These are phyloP conservation scores for Heliconius erato DNA, from an alignment of 2,888 invertebrate species.

Conservation along the genomic window DNA sequence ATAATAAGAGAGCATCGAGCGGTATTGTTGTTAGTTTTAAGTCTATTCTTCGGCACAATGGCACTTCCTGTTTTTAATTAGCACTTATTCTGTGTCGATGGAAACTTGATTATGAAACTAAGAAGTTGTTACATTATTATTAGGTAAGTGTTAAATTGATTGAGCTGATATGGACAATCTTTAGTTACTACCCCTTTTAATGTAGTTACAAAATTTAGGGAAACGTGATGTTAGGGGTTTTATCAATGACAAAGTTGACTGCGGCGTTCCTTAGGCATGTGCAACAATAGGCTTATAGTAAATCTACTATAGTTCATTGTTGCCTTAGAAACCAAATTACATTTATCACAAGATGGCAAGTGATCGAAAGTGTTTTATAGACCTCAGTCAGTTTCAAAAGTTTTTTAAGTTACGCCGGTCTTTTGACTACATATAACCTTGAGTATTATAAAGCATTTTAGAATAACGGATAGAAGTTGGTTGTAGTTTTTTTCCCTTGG, in stretches of 20 bases:
- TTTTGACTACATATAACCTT: slow-evolving; percentile 64
- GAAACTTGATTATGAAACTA: slow-evolving; percentile 83
- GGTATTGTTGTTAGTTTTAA: slow-evolving; percentile 86
- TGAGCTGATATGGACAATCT: slow-evolving; percentile 85
- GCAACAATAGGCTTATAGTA: slow-evolving; percentile 66
- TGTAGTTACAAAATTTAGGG: slow-evolving; percentile 83
- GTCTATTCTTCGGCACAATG: slow-evolving; percentile 85
- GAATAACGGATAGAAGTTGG: slow-evolving; percentile 61
- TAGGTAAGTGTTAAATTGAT: slow-evolving; percentile 86
- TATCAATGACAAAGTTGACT: slow-evolving; percentile 86
- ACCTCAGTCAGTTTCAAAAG: slow-evolving; percentile 65
- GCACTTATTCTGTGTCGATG: slow-evolving; percentile 86
- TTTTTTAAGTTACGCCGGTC: slow-evolving; percentile 58
- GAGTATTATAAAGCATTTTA: slow-evolving; percentile 81
- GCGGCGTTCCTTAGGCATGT: slow-evolving; percentile 71
- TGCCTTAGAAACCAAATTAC: slow-evolving; percentile 59
- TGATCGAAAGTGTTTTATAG: slow-evolving; percentile 75
- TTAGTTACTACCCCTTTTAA: slow-evolving; percentile 83
- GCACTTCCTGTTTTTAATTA: slow-evolving; percentile 86
- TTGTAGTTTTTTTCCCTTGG: slow-evolving; percentile 65
- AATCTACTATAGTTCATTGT: slow-evolving; percentile 64
- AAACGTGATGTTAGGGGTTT: slow-evolving; percentile 85
- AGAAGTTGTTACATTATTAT: slow-evolving; percentile 86
- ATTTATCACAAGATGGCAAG: slow-evolving; percentile 67
- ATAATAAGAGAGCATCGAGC: slow-evolving; percentile 85